Evolutionary conservation across 2,113 vertebrate genomes (phyloP), one percentile per base, ranked within the genome.

Genomic region (Australoheros scitulus): DNA sequence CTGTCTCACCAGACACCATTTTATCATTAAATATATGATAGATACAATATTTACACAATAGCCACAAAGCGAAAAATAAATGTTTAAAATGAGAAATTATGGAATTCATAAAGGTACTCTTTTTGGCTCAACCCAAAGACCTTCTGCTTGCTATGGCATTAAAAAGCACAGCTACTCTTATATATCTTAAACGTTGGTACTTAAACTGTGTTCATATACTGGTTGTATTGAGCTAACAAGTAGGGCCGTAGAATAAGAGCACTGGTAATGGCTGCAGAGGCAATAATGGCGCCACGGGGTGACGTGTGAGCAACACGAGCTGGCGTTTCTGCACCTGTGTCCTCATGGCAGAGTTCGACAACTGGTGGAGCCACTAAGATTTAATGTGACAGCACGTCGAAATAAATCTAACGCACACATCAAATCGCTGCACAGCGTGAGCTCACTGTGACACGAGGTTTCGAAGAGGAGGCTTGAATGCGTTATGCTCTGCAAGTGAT

Each of bases 251-350:
- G 17, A 18, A 52, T 72, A 77, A 77, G 11, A 61, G 75, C 57
- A 60, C 36, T 57, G 55, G 61, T 36, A 82, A 18, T 78, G 52
- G 60, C 59, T 50, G 65, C 17, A 65, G 78, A 29, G 38, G 75
- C 36, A 59, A 41, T 61, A n/a, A 32, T 34, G 56, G 7, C 38
- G 5, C 41, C 18, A 18, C n/a, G 9, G 77, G 24, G 26, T 83
- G 85, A 78, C 80, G 61, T 80, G 61, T 72, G 50, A 80, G 82
- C 64, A 87, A 80, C 60, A 80, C 43, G 85, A 92, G 78, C 77
- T 70, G 36, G 8, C 32, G 29, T 83, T 60, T 10, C 57, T 11
- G 17, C 91, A 89, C 83, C 81, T 90, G 85, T 89, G 90, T 70
- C 72, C 55, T 82, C 36, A 1, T 24, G 61, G 74, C 58, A 36